Percentiles rank a stretch among this genome's conserved stretches.
These are phyloP conservation scores for Chlorodrepanis virens DNA, from an alignment of 2,113 vertebrate species.

Conservation along the genomic window DNA sequence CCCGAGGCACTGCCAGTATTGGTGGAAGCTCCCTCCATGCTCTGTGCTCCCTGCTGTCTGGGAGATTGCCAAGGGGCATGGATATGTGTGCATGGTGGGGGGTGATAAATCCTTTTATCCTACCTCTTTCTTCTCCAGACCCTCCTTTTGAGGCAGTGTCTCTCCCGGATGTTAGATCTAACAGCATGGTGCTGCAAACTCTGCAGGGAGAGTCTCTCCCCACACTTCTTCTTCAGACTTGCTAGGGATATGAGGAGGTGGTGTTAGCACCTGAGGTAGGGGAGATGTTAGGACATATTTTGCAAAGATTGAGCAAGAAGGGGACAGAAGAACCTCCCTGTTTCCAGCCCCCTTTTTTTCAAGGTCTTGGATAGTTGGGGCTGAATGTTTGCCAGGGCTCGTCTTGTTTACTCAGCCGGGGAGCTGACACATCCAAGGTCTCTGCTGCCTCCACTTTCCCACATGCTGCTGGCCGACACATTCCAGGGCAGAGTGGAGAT, in stretches of 20 bases:
- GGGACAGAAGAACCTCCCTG: background rate
- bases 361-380: slow-evolving; percentile 46
- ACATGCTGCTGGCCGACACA: slow-evolving; percentile 63
- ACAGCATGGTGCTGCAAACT: background rate
- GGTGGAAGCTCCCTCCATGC: background rate
- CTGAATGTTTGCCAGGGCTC: slow-evolving; percentile 55
- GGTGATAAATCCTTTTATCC: background rate
- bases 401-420: slow-evolving; percentile 74
- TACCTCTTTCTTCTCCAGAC: background rate
- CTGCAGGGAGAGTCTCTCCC: background rate
- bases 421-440: slow-evolving; percentile 73
- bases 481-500: slow-evolving; percentile 66
- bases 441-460: slow-evolving; percentile 71
- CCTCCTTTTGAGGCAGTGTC: background rate
- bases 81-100: background rate
- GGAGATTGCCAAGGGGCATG: background rate
- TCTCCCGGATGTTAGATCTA: background rate
- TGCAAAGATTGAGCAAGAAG: background rate
- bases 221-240: background rate
- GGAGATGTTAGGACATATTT: background rate
- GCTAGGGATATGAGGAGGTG: background rate
- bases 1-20: background rate
- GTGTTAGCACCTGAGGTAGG: background rate
- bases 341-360: slow-evolving; percentile 2
- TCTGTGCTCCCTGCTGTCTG: background rate